phyloP scores from a whole-genome alignment of 2,888 invertebrate species.

The Sinohyriopsis cumingii region DNA sequence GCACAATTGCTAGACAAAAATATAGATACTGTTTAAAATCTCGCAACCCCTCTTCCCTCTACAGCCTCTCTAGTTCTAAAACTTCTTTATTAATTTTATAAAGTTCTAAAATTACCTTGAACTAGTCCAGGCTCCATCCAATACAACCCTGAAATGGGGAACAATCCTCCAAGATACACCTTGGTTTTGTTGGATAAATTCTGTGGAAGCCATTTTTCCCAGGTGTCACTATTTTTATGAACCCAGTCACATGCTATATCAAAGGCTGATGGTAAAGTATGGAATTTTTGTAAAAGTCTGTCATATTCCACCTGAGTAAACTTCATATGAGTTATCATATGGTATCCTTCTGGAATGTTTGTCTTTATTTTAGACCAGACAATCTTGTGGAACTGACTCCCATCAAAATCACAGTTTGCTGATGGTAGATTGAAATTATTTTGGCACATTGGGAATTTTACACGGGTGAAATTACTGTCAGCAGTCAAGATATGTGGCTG shows the following conservation, averaged over 20 bases:
- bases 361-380: conserved; percentile 77
- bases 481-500: conserved; percentile 76
- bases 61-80: too few species aligned
- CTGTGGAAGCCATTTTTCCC: conserved; percentile 72
- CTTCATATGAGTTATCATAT: conserved; percentile 67
- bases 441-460: conserved; percentile 79
- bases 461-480: conserved; percentile 74
- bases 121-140: conserved; percentile 78
- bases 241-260: conserved; percentile 82
- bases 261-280: conserved; percentile 37
- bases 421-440: conserved; percentile 45
- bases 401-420: conserved; percentile 79
- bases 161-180: conserved; percentile 81
- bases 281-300: conserved; percentile 70
- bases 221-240: conserved; percentile 71
- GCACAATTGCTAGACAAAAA: too few species aligned
- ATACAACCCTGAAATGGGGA: conserved; percentile 79
- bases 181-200: conserved; percentile 69
- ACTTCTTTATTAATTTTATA: too few species aligned
- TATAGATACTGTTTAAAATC: too few species aligned
- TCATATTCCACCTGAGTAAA: conserved; percentile 76
- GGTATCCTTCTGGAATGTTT: conserved; percentile 73
- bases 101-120: conserved; percentile 67
- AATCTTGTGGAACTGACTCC: conserved; percentile 80
- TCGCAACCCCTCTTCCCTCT: too few species aligned